A percentile compares a stretch with the other conserved stretches of the same genome.
These are phyloP conservation scores for Scaptomyza caliginosa DNA, from an alignment of 2,888 invertebrate genomes.

Conservation along the genomic window DNA sequence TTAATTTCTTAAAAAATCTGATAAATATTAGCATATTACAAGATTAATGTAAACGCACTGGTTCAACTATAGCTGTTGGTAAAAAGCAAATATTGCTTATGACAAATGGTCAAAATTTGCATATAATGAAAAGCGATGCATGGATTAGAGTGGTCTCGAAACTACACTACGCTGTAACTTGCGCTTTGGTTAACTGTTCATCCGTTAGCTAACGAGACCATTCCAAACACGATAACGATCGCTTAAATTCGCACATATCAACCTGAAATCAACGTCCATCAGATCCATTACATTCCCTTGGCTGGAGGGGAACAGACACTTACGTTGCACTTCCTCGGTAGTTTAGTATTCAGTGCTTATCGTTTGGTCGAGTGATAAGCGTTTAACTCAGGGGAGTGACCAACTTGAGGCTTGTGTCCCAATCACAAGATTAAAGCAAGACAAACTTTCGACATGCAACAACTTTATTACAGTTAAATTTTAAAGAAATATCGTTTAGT, in stretches of 20 bases:
- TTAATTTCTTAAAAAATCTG: too few relatives aligned
- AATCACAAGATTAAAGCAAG: constrained; percentile 4
- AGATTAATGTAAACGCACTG: not conserved
- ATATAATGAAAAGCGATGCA: constrained; percentile 79
- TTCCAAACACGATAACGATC: constrained; percentile 84
- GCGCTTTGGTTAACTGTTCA: constrained; percentile 60
- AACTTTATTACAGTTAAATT: constrained; percentile 28
- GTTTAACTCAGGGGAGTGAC: not conserved
- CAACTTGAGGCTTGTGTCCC: not conserved
- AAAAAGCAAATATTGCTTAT: constrained; percentile 7
- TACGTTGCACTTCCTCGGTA: constrained; percentile 18
- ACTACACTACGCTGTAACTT: constrained; percentile 76
- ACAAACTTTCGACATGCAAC: not conserved
- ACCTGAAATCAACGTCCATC: constrained; percentile 33
- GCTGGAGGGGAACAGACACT: not conserved
- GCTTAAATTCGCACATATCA: constrained; percentile 65
- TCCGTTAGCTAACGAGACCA: constrained; percentile 84
- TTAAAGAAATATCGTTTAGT: constrained; percentile 17
- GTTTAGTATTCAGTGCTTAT: constrained; percentile 42
- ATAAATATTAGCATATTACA: too few relatives aligned
- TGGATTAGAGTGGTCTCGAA: constrained; percentile 84
- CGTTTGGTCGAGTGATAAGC: constrained; percentile 35
- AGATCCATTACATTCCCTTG: constrained; percentile 32
- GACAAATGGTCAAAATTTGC: constrained; percentile 76
- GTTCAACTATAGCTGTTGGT: not conserved